phyloP scores from a whole-genome alignment of 2,797 vertebrate genomes.

The Dryobates pubescens region DNA sequence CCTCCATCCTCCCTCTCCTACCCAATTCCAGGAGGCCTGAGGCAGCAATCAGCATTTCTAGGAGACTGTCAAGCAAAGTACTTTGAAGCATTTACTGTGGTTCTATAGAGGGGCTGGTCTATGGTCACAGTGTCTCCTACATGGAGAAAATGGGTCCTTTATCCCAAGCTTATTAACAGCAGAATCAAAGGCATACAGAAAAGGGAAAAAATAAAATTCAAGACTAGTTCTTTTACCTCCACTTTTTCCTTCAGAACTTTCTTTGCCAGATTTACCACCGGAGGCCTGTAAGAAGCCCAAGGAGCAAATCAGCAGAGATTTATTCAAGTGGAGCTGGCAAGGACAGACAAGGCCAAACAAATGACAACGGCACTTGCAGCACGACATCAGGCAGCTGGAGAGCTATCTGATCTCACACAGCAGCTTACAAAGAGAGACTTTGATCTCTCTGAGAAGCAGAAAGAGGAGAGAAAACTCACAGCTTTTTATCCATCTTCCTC shows the following conservation, averaged over 20 bases:
- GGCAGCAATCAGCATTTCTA: background rate
- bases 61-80: background rate
- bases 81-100: background rate
- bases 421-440: constrained; percentile 2
- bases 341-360: constrained; percentile 53
- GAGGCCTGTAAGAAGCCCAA: constrained; percentile 65
- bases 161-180: constrained; percentile 23
- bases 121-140: background rate
- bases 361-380: constrained; percentile 27
- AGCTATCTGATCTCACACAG: constrained; percentile 33
- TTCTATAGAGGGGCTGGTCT: background rate
- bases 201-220: background rate
- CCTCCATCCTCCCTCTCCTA: background rate
- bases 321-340: constrained; percentile 25
- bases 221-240: constrained; percentile 70
- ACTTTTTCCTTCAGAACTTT: constrained; percentile 61
- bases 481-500: constrained; percentile 81
- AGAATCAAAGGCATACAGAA: background rate
- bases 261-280: constrained; percentile 51
- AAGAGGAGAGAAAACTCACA: constrained; percentile 77
- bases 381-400: background rate
- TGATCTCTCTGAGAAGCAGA: constrained; percentile 24
- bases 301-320: constrained; percentile 39
- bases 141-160: background rate
- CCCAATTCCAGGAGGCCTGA: background rate